These are phyloP conservation scores for Corythaeola cristata DNA, from an alignment of 2,113 vertebrate genomes.

Conservation along the genomic window DNA sequence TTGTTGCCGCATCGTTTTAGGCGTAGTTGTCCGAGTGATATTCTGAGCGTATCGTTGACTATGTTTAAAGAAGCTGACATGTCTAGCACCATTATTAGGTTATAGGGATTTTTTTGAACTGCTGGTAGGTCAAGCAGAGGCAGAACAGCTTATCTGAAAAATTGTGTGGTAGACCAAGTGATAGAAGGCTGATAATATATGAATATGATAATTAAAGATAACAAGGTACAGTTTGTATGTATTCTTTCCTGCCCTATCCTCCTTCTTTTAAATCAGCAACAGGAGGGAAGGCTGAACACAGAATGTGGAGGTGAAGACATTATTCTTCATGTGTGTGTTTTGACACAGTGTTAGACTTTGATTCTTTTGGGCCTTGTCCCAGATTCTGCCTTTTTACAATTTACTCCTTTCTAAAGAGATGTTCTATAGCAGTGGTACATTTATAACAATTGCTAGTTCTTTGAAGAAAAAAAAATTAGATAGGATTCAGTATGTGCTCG, in stretches of 20 bases:
- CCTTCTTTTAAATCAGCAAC: background rate
- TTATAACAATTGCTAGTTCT: background rate
- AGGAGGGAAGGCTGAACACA: background rate
- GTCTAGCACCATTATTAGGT: background rate
- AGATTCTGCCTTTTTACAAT: background rate
- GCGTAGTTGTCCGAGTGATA: background rate
- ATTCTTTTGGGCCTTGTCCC: background rate
- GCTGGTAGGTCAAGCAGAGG: background rate
- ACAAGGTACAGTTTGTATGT: background rate
- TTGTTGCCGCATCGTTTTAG: background rate
- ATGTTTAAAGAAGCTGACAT: background rate
- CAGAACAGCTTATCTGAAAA: background rate
- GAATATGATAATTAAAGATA: background rate
- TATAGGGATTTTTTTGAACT: background rate
- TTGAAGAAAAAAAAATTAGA: background rate
- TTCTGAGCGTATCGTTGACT: background rate
- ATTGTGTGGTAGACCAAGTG: background rate
- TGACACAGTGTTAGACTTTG: background rate
- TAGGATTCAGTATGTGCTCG: background rate
- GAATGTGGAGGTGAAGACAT: background rate
- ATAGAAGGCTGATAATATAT: background rate
- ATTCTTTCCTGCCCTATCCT: background rate
- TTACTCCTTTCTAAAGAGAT: background rate
- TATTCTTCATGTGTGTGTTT: background rate
- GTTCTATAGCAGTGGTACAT: background rate